Evolutionary conservation across 37 sponge, comb jelly and placozoan genomes (phyloP).

Genomic region (Aphrocallistes beatrix): DNA sequence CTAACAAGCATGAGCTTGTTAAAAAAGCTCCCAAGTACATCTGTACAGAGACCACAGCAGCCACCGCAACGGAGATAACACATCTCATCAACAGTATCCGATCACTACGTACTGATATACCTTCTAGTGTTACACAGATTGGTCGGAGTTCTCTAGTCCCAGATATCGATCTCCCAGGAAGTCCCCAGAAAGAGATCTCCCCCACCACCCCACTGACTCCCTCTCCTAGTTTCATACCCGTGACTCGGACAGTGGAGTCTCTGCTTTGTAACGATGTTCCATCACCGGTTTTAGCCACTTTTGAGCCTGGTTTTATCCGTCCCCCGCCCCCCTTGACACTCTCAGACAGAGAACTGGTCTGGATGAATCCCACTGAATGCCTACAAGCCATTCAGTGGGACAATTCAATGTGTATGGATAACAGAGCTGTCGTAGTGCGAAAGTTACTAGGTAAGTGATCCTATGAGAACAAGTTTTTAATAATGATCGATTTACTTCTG

Average conservation of each 20-base stretch:
- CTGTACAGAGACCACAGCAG: background rate
- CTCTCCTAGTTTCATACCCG: background rate
- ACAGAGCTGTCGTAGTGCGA: background rate
- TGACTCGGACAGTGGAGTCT: background rate
- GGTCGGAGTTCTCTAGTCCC: background rate
- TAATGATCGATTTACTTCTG: background rate
- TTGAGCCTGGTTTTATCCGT: conserved; percentile 70
- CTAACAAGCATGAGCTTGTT: background rate
- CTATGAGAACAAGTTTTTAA: no score
- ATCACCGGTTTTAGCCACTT: conserved; percentile 20
- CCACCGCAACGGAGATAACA: background rate
- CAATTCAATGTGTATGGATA: conserved; percentile 45
- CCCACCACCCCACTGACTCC: background rate
- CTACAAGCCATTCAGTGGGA: conserved; percentile 83
- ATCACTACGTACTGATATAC: background rate
- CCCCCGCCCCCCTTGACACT: conserved; percentile 75
- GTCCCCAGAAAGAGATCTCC: background rate
- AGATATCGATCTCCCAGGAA: background rate
- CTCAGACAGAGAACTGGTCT: conserved; percentile 56
- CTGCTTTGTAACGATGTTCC: background rate
- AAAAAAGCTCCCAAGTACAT: background rate
- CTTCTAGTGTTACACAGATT: background rate
- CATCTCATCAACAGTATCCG: background rate
- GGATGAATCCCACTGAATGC: conserved; percentile 77
- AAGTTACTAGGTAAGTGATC: conserved; percentile 22